Evolutionary conservation across 2,797 vertebrate genomes (phyloP).

Genomic region (Benthosema pterotum): DNA sequence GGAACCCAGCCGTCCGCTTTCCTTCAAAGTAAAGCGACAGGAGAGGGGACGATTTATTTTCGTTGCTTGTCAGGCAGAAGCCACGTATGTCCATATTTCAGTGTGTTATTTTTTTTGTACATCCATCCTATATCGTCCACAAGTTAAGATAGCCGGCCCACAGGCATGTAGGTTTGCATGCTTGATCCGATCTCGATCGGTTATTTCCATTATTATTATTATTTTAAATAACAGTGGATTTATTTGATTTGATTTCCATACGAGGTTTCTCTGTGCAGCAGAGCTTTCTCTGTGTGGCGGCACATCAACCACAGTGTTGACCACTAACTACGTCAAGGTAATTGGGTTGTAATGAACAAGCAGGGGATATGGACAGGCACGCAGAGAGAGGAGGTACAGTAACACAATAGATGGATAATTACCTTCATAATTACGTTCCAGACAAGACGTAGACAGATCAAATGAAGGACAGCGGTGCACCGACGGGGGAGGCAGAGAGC

Average conservation of each 20-base stretch:
- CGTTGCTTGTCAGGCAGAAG: neutral
- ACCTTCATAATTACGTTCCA: slow-evolving; percentile 59
- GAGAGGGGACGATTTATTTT: slow-evolving; percentile 16
- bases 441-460: slow-evolving; percentile 10
- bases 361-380: slow-evolving; percentile 26
- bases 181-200: too few species aligned
- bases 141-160: too few species aligned
- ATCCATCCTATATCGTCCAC: too few species aligned
- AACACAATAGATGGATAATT: slow-evolving; percentile 64
- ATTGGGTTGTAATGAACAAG: slow-evolving; percentile 62
- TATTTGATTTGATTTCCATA: too few species aligned
- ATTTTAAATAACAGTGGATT: too few species aligned
- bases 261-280: too few species aligned
- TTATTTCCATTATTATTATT: too few species aligned
- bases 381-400: slow-evolving; percentile 29
- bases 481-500: neutral
- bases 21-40: slow-evolving; percentile 10
- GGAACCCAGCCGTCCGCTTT: slow-evolving; percentile 31
- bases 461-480: slow-evolving; percentile 35
- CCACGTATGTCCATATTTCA: too few species aligned
- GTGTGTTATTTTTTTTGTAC: too few species aligned
- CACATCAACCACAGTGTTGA: slow-evolving; percentile 36
- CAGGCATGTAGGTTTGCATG: too few species aligned
- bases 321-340: slow-evolving; percentile 35
- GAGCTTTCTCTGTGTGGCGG: too few species aligned